phyloP scores from a whole-genome alignment of 64 coral and sea anemone genomes.

The Exaiptasia diaphana region DNA sequence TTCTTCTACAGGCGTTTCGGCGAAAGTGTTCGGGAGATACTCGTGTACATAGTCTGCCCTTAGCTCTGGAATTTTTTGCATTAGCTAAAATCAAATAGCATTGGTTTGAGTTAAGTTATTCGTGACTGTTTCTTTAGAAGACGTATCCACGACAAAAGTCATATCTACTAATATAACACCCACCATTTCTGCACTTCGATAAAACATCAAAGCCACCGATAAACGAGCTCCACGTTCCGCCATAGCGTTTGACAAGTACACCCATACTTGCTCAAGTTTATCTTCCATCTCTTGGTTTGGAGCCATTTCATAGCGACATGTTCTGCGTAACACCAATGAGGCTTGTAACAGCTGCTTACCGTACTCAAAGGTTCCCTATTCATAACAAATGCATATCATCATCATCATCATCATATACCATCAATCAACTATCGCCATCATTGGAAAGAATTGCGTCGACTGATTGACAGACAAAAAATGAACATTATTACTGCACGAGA shows the following conservation, averaged over 20 bases:
- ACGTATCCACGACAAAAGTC: neutral
- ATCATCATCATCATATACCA: neutral
- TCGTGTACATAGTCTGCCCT: slow-evolving; percentile 45
- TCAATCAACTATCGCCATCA: too few relatives aligned
- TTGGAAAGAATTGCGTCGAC: too few relatives aligned
- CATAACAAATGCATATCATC: too few relatives aligned
- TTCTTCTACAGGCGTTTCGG: slow-evolving; percentile 24
- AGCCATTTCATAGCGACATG: slow-evolving; percentile 80
- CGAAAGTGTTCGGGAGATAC: slow-evolving; percentile 56
- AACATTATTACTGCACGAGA: too few relatives aligned
- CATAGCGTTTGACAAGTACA: slow-evolving; percentile 70
- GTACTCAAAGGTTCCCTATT: slow-evolving; percentile 85
- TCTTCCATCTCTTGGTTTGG: slow-evolving; percentile 89
- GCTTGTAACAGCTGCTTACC: slow-evolving; percentile 89
- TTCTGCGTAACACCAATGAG: slow-evolving; percentile 78
- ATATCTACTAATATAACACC: too few relatives aligned
- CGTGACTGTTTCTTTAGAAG: neutral
- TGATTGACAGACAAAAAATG: too few relatives aligned
- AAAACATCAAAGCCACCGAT: slow-evolving; percentile 90
- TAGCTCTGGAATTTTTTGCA: slow-evolving; percentile 61
- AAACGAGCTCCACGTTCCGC: slow-evolving; percentile 84
- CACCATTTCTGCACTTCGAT: slow-evolving; percentile 95
- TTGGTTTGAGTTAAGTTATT: neutral
- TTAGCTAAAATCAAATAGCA: slow-evolving; percentile 31
- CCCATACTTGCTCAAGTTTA: slow-evolving; percentile 67